These are phyloP conservation scores for Characodon lateralis DNA, from an alignment of 2,797 vertebrate genomes.

Conservation along the genomic window DNA sequence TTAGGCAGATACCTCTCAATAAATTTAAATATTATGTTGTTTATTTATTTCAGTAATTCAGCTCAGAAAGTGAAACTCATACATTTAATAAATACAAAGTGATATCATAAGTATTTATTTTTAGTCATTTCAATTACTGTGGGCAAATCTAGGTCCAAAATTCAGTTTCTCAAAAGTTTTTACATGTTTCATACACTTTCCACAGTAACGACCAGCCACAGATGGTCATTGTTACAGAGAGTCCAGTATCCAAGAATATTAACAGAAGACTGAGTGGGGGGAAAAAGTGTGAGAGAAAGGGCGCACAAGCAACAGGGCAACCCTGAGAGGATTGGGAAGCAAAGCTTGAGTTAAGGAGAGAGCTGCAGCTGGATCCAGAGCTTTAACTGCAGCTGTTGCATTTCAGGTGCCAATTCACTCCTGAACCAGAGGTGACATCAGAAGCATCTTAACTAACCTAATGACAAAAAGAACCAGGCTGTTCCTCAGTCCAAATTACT, in stretches of 20 bases:
- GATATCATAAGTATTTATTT: too few relatives aligned
- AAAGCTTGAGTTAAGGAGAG: neutral
- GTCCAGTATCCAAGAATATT: neutral
- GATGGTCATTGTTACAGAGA: neutral
- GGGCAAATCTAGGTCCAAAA: neutral
- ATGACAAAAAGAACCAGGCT: neutral
- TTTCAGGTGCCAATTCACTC: neutral
- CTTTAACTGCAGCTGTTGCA: neutral
- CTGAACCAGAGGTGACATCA: too few relatives aligned
- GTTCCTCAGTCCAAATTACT: too few relatives aligned
- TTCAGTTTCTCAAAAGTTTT: neutral
- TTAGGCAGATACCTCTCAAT: neutral
- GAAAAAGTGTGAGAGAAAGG: neutral
- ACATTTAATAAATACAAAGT: too few relatives aligned
- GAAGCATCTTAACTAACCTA: too few relatives aligned
- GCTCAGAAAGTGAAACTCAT: neutral
- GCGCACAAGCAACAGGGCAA: neutral
- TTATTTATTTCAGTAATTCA: neutral
- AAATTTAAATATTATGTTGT: neutral
- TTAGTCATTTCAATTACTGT: neutral
- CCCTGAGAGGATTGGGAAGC: neutral
- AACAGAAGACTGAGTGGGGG: neutral
- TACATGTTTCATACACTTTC: neutral
- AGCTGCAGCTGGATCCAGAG: neutral
- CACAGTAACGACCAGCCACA: neutral